These are phyloP conservation scores for Arizona elegans DNA, from an alignment of 2,113 vertebrate genomes.

Conservation along the genomic window DNA sequence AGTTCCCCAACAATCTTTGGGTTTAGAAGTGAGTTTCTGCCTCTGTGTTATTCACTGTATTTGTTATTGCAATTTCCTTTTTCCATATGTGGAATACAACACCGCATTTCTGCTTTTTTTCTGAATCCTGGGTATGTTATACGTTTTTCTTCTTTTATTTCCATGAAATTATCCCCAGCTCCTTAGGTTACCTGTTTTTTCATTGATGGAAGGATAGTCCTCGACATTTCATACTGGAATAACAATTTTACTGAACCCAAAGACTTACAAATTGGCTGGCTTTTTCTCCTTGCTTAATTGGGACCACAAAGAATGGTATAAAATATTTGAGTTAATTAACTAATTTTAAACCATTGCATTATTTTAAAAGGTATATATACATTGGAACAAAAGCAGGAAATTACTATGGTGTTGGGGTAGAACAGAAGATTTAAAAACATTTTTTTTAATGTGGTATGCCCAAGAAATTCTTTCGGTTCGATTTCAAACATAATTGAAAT, in stretches of 20 bases:
- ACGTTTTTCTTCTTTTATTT: neutral
- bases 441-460: neutral
- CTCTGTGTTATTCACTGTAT: neutral
- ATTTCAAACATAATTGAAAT: neutral
- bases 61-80: neutral
- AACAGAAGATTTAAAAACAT: neutral
- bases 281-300: constrained; percentile 44
- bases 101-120: neutral
- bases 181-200: neutral
- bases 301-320: constrained; percentile 19
- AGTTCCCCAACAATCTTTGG: constrained; percentile 32
- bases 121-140: neutral
- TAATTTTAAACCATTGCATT: constrained; percentile 62
- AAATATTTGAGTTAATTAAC: constrained; percentile 47
- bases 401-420: neutral
- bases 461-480: neutral
- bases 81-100: neutral
- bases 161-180: neutral
- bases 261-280: neutral
- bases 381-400: constrained; percentile 33
- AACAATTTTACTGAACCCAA: neutral
- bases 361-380: constrained; percentile 30
- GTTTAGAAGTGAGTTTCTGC: neutral
- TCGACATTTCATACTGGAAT: neutral
- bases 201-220: neutral